A percentile compares a stretch with the other conserved stretches of the same genome.
These are phyloP conservation scores for Drosophila robusta DNA, from an alignment of 2,888 invertebrate genomes.

Conservation along the genomic window DNA sequence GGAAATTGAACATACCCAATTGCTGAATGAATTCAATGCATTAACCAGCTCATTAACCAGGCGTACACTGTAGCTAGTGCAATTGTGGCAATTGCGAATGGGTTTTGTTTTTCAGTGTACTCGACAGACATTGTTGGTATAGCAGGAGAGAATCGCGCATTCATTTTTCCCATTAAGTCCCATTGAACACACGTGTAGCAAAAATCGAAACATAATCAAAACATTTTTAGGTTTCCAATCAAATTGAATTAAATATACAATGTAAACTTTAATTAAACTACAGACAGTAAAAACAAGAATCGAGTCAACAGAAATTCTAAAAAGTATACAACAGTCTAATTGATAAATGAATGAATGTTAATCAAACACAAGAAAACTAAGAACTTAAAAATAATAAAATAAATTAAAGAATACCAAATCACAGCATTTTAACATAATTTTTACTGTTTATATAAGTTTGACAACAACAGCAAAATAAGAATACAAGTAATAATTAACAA, in stretches of 20 bases:
- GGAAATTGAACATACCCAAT: slow-evolving; percentile 55
- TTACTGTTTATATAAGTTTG: slow-evolving; percentile 78
- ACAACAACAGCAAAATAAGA: slow-evolving; percentile 34
- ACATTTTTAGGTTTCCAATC: slow-evolving; percentile 78
- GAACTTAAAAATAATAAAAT: slow-evolving; percentile 27
- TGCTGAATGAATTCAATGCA: slow-evolving; percentile 67
- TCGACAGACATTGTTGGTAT: slow-evolving; percentile 20
- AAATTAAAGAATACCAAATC: slow-evolving; percentile 48
- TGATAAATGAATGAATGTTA: slow-evolving; percentile 68
- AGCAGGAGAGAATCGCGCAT: slow-evolving; percentile 14
- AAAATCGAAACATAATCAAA: slow-evolving; percentile 79
- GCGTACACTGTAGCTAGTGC: slow-evolving; percentile 31
- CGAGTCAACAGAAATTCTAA: slow-evolving; percentile 61
- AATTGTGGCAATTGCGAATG: slow-evolving; percentile 8
- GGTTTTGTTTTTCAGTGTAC: slow-evolving; percentile 60
- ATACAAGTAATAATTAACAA: slow-evolving; percentile 28
- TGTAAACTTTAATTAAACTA: slow-evolving; percentile 56
- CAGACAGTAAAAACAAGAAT: slow-evolving; percentile 47
- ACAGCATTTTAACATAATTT: slow-evolving; percentile 79
- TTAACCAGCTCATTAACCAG: slow-evolving; percentile 33
- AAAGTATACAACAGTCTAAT: slow-evolving; percentile 57
- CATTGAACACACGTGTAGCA: slow-evolving; percentile 47
- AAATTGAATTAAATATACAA: slow-evolving; percentile 72
- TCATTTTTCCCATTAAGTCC: slow-evolving; percentile 30
- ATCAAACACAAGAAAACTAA: slow-evolving; percentile 62